Evolutionary conservation across 2,113 vertebrate genomes (phyloP).

Genomic region (Theristicus caerulescens): DNA sequence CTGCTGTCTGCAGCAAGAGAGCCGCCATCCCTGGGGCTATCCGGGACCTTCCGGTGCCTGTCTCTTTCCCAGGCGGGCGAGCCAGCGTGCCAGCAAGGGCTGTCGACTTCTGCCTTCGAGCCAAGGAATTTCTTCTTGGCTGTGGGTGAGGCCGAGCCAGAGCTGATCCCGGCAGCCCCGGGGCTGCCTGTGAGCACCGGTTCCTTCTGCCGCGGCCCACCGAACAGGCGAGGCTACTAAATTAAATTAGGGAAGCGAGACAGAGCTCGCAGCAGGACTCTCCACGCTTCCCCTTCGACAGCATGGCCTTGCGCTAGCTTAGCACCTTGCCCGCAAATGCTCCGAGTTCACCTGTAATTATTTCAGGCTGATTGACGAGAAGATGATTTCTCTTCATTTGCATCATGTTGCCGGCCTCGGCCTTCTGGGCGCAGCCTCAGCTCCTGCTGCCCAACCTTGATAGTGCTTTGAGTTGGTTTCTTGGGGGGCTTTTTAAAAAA

Average conservation of each 20-base stretch:
- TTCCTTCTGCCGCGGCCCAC: neutral
- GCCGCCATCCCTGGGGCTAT: neutral
- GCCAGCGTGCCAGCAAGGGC: neutral
- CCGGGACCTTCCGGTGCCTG: rapidly evolving
- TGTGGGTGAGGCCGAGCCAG: neutral
- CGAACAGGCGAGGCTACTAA: neutral
- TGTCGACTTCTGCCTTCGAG: neutral
- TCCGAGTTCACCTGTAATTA: neutral
- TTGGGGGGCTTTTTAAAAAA: neutral
- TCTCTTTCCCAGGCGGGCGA: neutral
- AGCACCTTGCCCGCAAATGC: neutral
- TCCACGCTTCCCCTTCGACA: neutral
- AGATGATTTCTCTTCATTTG: neutral
- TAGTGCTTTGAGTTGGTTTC: neutral
- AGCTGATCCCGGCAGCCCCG: rapidly evolving
- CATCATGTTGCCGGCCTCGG: neutral
- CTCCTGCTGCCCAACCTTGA: neutral
- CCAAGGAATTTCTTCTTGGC: neutral
- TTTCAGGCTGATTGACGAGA: neutral
- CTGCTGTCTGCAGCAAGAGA: neutral
- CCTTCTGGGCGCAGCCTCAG: neutral
- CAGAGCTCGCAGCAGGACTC: neutral
- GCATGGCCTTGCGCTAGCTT: neutral
- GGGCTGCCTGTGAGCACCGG: rapidly evolving
- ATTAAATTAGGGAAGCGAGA: neutral